Conservation (phyloP, 2,113 vertebrate genomes). For the Peucedramus taeniatus region DNA sequence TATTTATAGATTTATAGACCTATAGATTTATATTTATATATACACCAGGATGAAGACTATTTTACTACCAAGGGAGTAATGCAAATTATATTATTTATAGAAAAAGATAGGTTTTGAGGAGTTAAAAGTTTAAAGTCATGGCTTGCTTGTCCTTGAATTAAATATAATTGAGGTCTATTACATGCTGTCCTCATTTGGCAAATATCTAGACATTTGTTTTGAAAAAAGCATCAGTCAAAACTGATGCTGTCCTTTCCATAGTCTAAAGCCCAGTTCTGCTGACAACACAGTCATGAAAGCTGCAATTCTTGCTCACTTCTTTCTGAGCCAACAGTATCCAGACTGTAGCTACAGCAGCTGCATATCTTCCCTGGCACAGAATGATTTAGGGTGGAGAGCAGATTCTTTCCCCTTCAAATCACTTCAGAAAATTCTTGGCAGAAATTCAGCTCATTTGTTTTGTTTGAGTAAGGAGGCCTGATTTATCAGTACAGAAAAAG, state of each 20-base stretch:
- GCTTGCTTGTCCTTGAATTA: not conserved
- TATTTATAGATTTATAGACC: not conserved
- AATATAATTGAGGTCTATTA: not conserved
- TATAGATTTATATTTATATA: not conserved
- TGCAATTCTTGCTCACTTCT: not conserved
- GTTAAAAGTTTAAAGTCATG: not conserved
- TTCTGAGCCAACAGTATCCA: not conserved
- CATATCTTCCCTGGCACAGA: slow-evolving; percentile 45
- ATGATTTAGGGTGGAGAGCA: slow-evolving; percentile 40
- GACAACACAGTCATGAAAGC: not conserved
- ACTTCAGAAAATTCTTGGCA: slow-evolving; percentile 44
- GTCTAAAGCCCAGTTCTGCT: not conserved
- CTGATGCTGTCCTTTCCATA: not conserved
- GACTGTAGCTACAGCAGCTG: slow-evolving; percentile 48
- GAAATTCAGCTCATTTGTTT: slow-evolving; percentile 23
- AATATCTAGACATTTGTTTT: not conserved
- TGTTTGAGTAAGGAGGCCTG: not conserved
- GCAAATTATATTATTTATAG: not conserved
- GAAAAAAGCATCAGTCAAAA: not conserved
- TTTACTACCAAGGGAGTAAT: not conserved
- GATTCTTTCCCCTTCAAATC: slow-evolving; percentile 55
- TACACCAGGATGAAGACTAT: not conserved
- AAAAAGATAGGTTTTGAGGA: not conserved
- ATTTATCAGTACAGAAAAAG: slow-evolving; percentile 9
- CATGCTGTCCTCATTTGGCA: not conserved